These are phyloP conservation scores for Sisor rabdophorus DNA, from an alignment of 2,113 vertebrate species.

Conservation along the genomic window DNA sequence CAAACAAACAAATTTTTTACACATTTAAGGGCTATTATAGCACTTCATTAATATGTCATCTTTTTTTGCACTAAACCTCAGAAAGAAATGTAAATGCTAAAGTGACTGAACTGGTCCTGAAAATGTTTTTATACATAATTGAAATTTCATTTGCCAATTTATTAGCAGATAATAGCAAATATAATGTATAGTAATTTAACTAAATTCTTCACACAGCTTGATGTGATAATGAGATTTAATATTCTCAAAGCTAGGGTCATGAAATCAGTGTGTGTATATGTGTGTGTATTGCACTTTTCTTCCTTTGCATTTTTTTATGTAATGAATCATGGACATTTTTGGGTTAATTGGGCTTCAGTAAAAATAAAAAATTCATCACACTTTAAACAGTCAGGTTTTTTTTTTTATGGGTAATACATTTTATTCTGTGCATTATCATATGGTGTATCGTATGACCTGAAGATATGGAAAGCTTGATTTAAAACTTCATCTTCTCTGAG, in stretches of 20 bases:
- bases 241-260: neutral
- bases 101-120: neutral
- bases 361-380: no score
- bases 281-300: neutral
- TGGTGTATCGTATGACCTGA: no score
- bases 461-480: no score
- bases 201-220: neutral
- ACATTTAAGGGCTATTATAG: neutral
- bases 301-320: neutral
- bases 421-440: no score
- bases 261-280: neutral
- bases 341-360: neutral
- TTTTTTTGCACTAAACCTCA: neutral
- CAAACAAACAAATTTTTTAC: no score
- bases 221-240: slow-evolving; percentile 2
- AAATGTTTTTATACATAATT: neutral
- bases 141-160: neutral
- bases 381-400: no score
- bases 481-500: no score
- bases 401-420: no score
- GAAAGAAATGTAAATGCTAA: neutral
- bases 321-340: neutral
- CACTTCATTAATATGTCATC: neutral
- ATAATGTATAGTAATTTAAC: neutral
- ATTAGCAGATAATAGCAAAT: no score